A percentile compares a stretch with the other conserved stretches of the same genome.
Evolutionary conservation across 2,113 vertebrate genomes (phyloP).

Genomic region (Lipotes vexillifer): DNA sequence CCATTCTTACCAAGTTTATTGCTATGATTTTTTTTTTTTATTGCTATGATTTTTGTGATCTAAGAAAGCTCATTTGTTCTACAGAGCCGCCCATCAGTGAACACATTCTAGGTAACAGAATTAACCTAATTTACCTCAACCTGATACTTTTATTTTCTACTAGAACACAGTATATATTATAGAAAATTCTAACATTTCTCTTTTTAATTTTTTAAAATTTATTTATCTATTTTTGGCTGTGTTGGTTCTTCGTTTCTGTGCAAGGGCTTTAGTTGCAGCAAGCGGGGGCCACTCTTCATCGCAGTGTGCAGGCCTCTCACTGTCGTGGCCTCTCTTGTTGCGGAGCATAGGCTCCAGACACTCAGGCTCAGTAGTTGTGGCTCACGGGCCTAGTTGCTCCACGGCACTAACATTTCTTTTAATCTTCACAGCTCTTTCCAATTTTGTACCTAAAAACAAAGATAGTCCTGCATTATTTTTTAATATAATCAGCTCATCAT

Average conservation of each 20-base stretch:
- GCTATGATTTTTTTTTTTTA: background rate
- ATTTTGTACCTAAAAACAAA: background rate
- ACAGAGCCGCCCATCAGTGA: background rate
- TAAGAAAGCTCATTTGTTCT: background rate
- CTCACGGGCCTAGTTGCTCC: too few species aligned
- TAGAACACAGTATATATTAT: background rate
- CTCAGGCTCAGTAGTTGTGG: too few species aligned
- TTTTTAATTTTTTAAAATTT: background rate
- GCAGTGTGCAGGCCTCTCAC: too few species aligned
- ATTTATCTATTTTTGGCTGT: too few species aligned
- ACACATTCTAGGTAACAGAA: background rate
- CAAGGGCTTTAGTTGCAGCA: too few species aligned
- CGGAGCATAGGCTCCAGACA: too few species aligned
- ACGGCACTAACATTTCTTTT: background rate
- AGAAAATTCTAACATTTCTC: background rate
- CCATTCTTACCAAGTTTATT: background rate
- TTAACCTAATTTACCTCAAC: background rate
- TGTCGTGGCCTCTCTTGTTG: too few species aligned
- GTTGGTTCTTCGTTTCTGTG: too few species aligned
- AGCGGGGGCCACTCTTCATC: too few species aligned
- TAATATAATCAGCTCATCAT: conserved; percentile 19
- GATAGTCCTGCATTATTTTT: background rate
- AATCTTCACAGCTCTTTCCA: background rate
- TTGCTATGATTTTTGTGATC: background rate
- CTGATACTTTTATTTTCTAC: background rate